Percentiles rank a stretch among this genome's conserved stretches.
phyloP scores from a whole-genome alignment of 1,140 invertebrate genomes.

The Heliconius himera region DNA sequence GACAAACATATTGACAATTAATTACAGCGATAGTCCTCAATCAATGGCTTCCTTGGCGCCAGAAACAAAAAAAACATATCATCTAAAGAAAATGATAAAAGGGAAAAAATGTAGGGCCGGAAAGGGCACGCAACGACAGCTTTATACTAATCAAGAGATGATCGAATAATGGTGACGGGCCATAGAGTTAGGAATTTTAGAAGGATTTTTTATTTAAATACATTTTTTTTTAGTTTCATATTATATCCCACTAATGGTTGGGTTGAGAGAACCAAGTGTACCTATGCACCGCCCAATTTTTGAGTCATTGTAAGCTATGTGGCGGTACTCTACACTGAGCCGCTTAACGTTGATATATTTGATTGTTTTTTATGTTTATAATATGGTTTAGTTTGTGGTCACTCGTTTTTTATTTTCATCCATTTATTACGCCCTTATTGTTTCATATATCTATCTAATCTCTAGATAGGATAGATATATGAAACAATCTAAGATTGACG shows the following conservation, averaged over 20 bases:
- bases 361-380: too few relatives aligned
- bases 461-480: too few relatives aligned
- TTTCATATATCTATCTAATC: too few relatives aligned
- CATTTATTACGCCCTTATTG: too few relatives aligned
- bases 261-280: too few relatives aligned
- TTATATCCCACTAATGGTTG: neutral
- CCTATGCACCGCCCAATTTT: too few relatives aligned
- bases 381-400: too few relatives aligned
- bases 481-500: too few relatives aligned
- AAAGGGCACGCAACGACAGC: slow-evolving; percentile 48
- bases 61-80: slow-evolving; percentile 37
- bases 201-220: neutral
- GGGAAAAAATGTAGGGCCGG: slow-evolving; percentile 40
- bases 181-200: slow-evolving; percentile 19
- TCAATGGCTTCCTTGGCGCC: slow-evolving; percentile 37
- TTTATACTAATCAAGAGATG: slow-evolving; percentile 54
- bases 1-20: slow-evolving; percentile 38
- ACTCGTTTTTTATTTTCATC: too few relatives aligned
- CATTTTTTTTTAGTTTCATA: neutral
- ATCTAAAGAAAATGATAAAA: slow-evolving; percentile 39
- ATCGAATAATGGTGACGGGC: slow-evolving; percentile 44
- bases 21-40: slow-evolving; percentile 42
- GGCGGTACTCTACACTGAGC: too few relatives aligned
- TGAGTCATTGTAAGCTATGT: too few relatives aligned
- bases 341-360: too few relatives aligned